phyloP scores from a whole-genome alignment of 2,888 invertebrate genomes.

The Drosophila antonietae region DNA sequence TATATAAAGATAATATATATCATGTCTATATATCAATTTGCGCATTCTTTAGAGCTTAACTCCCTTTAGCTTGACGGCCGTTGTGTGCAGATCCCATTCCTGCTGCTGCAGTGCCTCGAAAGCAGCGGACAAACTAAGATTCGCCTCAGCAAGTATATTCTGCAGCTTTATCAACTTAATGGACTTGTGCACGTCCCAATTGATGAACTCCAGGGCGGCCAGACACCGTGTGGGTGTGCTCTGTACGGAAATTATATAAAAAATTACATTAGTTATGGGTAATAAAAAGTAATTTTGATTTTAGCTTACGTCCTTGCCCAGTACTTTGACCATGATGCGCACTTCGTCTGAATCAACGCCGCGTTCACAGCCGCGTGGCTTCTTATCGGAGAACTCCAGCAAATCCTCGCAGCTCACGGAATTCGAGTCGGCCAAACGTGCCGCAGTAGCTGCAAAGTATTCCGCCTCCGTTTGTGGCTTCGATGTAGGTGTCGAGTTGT shows the following conservation, averaged over 20 bases:
- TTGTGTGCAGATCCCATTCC: slow-evolving; percentile 84
- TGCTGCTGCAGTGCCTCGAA: slow-evolving; percentile 82
- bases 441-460: slow-evolving; percentile 74
- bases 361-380: slow-evolving; percentile 92
- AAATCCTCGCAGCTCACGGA: slow-evolving; percentile 96
- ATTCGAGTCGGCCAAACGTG: slow-evolving; percentile 86
- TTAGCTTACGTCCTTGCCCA: slow-evolving; percentile 89
- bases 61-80: slow-evolving; percentile 81
- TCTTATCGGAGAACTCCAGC: slow-evolving; percentile 93
- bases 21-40: neutral
- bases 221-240: slow-evolving; percentile 91
- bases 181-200: slow-evolving; percentile 95
- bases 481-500: slow-evolving; percentile 15
- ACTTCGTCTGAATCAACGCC: slow-evolving; percentile 96
- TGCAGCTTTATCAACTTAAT: slow-evolving; percentile 88
- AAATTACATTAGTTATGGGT: neutral
- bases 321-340: slow-evolving; percentile 94
- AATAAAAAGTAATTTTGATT: neutral
- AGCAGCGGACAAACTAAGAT: slow-evolving; percentile 80
- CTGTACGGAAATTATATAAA: slow-evolving; percentile 82
- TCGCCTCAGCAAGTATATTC: slow-evolving; percentile 79
- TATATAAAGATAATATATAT: neutral
- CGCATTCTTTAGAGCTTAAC: slow-evolving; percentile 56
- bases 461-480: slow-evolving; percentile 77
- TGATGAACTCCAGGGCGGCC: slow-evolving; percentile 91